Conservation (phyloP, 2,797 vertebrate genomes). For the Syngnathus rostellatus region DNA sequence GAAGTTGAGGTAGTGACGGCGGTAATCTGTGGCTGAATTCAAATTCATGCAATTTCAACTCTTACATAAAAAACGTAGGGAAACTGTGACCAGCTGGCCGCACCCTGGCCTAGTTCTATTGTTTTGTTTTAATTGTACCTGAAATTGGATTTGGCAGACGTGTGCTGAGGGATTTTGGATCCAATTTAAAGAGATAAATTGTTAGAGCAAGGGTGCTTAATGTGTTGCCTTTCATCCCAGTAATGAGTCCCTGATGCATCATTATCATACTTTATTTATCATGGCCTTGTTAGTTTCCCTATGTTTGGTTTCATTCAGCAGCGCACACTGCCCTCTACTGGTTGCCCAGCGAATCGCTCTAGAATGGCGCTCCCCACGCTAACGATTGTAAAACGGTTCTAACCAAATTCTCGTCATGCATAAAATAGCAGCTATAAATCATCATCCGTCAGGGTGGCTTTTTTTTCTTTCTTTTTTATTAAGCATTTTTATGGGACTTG, state of each 20-base stretch:
- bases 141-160: neutral
- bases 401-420: neutral
- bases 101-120: conserved; percentile 14
- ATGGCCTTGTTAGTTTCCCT: conserved; percentile 20
- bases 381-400: neutral
- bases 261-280: conserved; percentile 7
- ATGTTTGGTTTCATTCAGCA: conserved; percentile 7
- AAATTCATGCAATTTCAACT: neutral
- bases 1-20: conserved; percentile 76
- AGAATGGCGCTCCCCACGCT: neutral
- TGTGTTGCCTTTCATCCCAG: conserved; percentile 3
- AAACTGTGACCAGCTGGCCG: neutral
- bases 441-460: too few relatives aligned
- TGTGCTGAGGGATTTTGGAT: conserved; percentile 13
- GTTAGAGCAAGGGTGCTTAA: conserved; percentile 3
- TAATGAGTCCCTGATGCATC: conserved; percentile 15
- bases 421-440: neutral
- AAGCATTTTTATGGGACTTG: too few relatives aligned
- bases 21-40: conserved; percentile 7
- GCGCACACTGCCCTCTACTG: conserved; percentile 56
- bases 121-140: neutral
- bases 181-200: conserved; percentile 17
- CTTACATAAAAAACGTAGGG: conserved; percentile 11
- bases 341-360: neutral
- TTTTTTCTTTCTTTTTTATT: too few relatives aligned